phyloP scores from a whole-genome alignment of 2,888 invertebrate species.

The Sisyra terminalis region DNA sequence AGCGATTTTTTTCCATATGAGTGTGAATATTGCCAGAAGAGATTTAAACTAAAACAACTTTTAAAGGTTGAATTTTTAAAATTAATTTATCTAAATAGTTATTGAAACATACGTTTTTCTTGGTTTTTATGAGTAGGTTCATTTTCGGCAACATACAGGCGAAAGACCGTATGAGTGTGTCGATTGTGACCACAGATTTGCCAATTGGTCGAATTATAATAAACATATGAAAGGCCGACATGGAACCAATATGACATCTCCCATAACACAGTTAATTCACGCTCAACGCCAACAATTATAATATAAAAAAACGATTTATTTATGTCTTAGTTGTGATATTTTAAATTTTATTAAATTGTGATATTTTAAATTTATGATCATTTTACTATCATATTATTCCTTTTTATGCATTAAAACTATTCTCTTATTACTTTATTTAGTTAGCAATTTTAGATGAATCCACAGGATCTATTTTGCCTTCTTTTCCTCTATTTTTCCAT shows the following conservation, averaged over 20 bases:
- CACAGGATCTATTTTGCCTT: too few species aligned
- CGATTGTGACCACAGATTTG: background rate
- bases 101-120: too few species aligned
- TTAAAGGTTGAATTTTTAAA: background rate
- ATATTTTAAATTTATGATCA: too few species aligned
- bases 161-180: conserved; percentile 2
- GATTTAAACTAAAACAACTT: conserved; percentile 2
- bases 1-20: conserved; percentile 2
- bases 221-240: conserved; percentile 3
- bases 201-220: conserved; percentile 5
- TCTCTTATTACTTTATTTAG: too few species aligned
- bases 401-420: too few species aligned
- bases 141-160: conserved; percentile 3
- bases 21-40: conserved; percentile 2
- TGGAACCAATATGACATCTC: conserved; percentile 1
- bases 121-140: background rate
- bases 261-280: background rate
- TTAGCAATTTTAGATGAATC: too few species aligned
- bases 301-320: too few species aligned
- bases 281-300: background rate
- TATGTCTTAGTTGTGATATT: too few species aligned
- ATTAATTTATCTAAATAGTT: too few species aligned
- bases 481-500: too few species aligned
- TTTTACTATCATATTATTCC: too few species aligned
- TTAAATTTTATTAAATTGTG: too few species aligned